Conservation (phyloP, 2,888 invertebrate species). For the Phanerotoma sp. region DNA sequence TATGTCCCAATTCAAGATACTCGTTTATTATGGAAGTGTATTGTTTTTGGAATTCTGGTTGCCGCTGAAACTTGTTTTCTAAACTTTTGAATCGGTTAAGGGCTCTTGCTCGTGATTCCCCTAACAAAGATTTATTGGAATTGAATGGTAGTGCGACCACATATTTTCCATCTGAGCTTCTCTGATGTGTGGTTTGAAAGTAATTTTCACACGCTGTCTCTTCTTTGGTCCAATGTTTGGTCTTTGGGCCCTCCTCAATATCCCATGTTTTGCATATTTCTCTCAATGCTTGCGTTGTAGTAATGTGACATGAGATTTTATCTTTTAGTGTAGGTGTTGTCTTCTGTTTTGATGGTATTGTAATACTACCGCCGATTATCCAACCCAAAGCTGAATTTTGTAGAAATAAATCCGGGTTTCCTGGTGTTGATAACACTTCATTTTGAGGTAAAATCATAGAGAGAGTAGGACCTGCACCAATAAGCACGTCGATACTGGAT, state of each 20-base stretch:
- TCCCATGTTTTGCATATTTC: conserved; percentile 1
- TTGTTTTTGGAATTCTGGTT: conserved; percentile 14
- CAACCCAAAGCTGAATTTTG: conserved; percentile 23
- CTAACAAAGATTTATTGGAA: conserved; percentile 1
- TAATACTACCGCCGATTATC: conserved; percentile 14
- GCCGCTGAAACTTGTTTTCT: conserved; percentile 13
- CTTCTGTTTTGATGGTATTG: not conserved
- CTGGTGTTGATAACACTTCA: conserved; percentile 5
- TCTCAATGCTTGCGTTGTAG: not conserved
- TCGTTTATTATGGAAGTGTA: conserved; percentile 19
- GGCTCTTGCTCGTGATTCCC: conserved; percentile 12
- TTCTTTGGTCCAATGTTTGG: not conserved
- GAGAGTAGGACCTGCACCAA: conserved; percentile 18
- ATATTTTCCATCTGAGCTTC: conserved; percentile 15
- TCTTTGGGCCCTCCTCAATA: not conserved
- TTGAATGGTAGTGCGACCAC: conserved; percentile 27
- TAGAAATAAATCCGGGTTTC: conserved; percentile 5
- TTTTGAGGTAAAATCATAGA: conserved; percentile 8
- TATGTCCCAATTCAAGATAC: conserved; percentile 19
- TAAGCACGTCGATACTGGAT: conserved; percentile 11
- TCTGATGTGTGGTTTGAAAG: conserved; percentile 1
- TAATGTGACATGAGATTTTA: not conserved
- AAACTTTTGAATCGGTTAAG: conserved; percentile 17
- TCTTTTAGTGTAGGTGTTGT: not conserved
- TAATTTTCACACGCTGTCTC: conserved; percentile 18